Base-by-base conservation (phyloP, 2,888 invertebrate genomes). In the Aleiodes leptofemur region DNA sequence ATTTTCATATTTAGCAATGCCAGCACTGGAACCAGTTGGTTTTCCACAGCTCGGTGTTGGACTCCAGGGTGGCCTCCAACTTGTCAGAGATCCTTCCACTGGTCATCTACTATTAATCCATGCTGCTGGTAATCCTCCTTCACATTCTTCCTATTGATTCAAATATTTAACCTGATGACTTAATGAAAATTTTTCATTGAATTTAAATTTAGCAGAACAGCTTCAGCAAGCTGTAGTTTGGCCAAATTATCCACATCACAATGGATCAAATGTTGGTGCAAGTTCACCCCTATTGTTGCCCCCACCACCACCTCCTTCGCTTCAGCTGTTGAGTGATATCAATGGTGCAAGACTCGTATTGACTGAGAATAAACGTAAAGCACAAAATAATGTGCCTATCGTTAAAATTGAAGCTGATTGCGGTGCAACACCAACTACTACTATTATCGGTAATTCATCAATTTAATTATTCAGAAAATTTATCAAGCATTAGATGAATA, bases 1-100 rank as follows among this genome's bases (percentile, higher is more conserved):
- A 2, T 13, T 69, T 29, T 66, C 64, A 55, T 61, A 14, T 59
- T 74, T 51, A 89, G 89, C 95, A 80, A 92, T 93, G 91, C 94
- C 91, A 87, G 69, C 81, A 8, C 93, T 90, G 91, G 94, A 91
- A 86, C 95, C 94, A 76, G 94, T 95, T 76, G 96, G 96, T 76
- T 95, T 95, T 79, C 87, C 88, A 16, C 88, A 88, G 77, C 85
- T 88, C 84, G 87, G 88, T 50, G 85, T 88, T 56, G 88, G 88
- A 61, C 80, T 82, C 69, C 88, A 88, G 79, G 82, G 86, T 75
- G 83, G 86, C 16, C 77, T 86, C 90, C 97, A 97, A 90, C 92
- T 97, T 85, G 95, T 96, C 69, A 93, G 97, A 79, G 97, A 97
- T 88, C 95, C 96, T 43, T 92, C 94, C 29, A 95, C 95, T 4